Evolutionary conservation across 2,113 vertebrate genomes (phyloP).

Genomic region (Indicator maculatus): DNA sequence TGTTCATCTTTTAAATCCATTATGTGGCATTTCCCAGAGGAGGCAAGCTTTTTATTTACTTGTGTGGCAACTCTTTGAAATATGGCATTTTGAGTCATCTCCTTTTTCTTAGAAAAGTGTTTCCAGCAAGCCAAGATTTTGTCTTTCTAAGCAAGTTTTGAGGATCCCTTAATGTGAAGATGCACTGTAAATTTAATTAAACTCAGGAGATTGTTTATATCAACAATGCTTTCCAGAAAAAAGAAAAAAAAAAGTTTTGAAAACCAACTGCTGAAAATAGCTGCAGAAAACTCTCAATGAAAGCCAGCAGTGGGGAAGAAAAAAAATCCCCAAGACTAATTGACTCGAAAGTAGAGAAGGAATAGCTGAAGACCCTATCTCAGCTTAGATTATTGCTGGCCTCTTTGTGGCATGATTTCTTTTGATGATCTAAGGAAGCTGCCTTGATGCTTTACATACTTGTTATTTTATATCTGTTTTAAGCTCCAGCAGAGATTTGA

Average conservation of each 20-base stretch:
- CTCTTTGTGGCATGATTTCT: background rate
- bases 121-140: background rate
- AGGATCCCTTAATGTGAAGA: background rate
- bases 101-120: background rate
- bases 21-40: slow-evolving; percentile 14
- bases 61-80: slow-evolving; percentile 15
- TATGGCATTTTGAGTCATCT: background rate
- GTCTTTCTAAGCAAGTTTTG: background rate
- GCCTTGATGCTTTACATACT: background rate
- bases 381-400: background rate
- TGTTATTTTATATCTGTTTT: slow-evolving; percentile 17
- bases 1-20: slow-evolving; percentile 57
- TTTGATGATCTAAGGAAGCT: slow-evolving; percentile 30
- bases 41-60: slow-evolving; percentile 38
- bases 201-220: slow-evolving; percentile 16
- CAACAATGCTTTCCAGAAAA: background rate
- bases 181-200: background rate
- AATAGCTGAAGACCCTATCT: background rate
- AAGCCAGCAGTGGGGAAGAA: background rate
- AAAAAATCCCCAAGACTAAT: slow-evolving; percentile 44
- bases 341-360: background rate
- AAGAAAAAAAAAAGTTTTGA: background rate
- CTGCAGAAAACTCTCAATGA: background rate
- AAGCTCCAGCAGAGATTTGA: background rate
- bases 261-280: slow-evolving; percentile 23